A percentile compares a stretch with the other conserved stretches of the same genome.
These are phyloP conservation scores for Sakesphorus luctuosus DNA, from an alignment of 2,113 vertebrate genomes.

Conservation along the genomic window DNA sequence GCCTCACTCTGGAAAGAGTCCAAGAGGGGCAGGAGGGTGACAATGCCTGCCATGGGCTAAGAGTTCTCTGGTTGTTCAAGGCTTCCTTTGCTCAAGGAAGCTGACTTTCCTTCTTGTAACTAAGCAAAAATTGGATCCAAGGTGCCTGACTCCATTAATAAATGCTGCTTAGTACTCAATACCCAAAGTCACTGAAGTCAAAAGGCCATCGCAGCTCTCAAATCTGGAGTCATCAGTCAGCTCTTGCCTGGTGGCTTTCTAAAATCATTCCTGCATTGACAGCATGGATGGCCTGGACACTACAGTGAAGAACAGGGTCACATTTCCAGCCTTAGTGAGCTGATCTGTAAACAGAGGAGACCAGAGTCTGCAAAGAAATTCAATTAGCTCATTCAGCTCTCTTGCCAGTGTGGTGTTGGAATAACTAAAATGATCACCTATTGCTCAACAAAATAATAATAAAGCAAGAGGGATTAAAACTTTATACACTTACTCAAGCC, in stretches of 20 bases:
- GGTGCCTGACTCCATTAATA: not conserved
- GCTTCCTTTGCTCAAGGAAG: not conserved
- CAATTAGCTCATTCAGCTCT: not conserved
- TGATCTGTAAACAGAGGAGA: not conserved
- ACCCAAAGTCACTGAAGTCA: not conserved
- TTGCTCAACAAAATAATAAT: not conserved
- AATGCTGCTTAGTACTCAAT: not conserved
- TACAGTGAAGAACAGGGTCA: not conserved
- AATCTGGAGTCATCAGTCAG: not conserved
- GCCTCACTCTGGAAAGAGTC: not conserved
- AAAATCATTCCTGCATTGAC: not conserved
- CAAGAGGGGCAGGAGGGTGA: not conserved
- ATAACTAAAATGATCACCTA: not conserved
- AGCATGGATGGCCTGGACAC: not conserved
- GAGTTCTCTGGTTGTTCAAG: not conserved
- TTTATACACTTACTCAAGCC: not conserved
- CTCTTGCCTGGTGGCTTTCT: not conserved
- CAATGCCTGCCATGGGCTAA: rapidly evolving
- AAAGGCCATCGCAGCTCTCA: not conserved
- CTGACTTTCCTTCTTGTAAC: not conserved
- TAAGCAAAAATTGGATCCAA: not conserved
- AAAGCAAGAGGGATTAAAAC: not conserved
- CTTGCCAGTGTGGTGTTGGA: not conserved
- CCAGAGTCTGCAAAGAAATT: not conserved
- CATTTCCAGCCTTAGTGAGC: not conserved